Evolutionary conservation across 2,888 invertebrate genomes (phyloP).

Genomic region (Brachycybe producta): DNA sequence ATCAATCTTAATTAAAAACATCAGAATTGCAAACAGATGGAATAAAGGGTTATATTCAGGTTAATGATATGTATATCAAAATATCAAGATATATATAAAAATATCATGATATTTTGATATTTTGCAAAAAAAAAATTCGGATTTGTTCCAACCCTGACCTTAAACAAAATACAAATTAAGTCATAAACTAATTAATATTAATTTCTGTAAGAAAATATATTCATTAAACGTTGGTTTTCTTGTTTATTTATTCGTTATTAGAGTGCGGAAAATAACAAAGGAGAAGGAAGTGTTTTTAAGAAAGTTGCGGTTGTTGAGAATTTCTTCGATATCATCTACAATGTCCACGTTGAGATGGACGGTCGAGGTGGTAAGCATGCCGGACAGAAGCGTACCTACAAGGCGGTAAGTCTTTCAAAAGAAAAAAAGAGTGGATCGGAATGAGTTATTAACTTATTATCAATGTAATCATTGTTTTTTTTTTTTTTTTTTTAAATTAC

Average conservation of each 20-base stretch:
- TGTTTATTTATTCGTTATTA: not conserved
- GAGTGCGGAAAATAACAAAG: not conserved
- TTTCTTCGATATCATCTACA: slow-evolving; percentile 92
- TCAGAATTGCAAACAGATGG: too few relatives aligned
- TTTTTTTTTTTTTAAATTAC: not conserved
- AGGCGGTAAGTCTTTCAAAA: slow-evolving; percentile 58
- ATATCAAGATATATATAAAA: too few relatives aligned
- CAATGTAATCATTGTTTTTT: not conserved
- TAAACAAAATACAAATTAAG: too few relatives aligned
- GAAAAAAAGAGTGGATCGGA: not conserved
- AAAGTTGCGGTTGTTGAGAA: slow-evolving; percentile 95
- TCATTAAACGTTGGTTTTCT: not conserved
- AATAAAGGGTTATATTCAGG: too few relatives aligned
- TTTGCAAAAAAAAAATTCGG: too few relatives aligned
- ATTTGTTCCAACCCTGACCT: too few relatives aligned
- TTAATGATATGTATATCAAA: too few relatives aligned
- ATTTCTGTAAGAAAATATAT: too few relatives aligned
- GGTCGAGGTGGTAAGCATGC: slow-evolving; percentile 82
- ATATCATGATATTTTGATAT: too few relatives aligned
- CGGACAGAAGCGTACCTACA: slow-evolving; percentile 91
- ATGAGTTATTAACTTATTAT: not conserved
- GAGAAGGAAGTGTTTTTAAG: slow-evolving; percentile 46
- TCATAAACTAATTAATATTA: too few relatives aligned
- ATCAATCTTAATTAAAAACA: too few relatives aligned
- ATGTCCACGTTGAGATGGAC: slow-evolving; percentile 85